Conservation (phyloP, 1,140 invertebrate genomes). For the Geopemphigus sp. region DNA sequence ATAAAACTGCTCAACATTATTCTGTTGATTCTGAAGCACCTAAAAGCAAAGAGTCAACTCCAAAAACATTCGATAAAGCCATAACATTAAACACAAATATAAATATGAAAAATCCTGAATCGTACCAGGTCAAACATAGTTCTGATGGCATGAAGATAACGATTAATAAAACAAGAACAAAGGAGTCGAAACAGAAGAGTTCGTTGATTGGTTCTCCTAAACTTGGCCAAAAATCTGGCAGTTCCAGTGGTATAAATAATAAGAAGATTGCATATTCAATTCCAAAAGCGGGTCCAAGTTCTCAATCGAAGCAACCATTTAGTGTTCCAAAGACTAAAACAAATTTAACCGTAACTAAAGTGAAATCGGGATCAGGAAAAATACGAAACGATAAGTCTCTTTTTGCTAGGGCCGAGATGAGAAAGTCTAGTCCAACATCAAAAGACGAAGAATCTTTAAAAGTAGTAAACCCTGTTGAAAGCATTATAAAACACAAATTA, state of each 20-base stretch:
- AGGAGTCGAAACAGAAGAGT: slow-evolving; percentile 59
- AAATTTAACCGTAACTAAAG: slow-evolving; percentile 52
- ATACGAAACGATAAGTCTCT: slow-evolving; percentile 32
- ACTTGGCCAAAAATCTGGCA: slow-evolving; percentile 74
- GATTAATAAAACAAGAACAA: slow-evolving; percentile 76
- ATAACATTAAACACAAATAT: slow-evolving; percentile 12
- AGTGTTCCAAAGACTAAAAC: slow-evolving; percentile 34
- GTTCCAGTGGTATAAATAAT: slow-evolving; percentile 74
- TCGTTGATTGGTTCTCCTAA: slow-evolving; percentile 52
- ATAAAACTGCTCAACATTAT: slow-evolving; percentile 42
- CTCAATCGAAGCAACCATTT: slow-evolving; percentile 41
- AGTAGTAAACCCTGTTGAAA: slow-evolving; percentile 33
- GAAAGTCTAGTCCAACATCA: slow-evolving; percentile 52
- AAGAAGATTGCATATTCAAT: slow-evolving; percentile 65
- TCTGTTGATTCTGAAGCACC: slow-evolving; percentile 38
- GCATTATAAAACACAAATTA: slow-evolving; percentile 61
- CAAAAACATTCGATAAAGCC: slow-evolving; percentile 33
- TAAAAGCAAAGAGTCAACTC: slow-evolving; percentile 17
- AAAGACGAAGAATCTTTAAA: slow-evolving; percentile 65
- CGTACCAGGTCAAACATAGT: slow-evolving; percentile 83
- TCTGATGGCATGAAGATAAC: slow-evolving; percentile 85
- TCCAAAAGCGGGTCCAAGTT: slow-evolving; percentile 15
- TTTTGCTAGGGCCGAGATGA: slow-evolving; percentile 40
- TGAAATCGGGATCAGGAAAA: slow-evolving; percentile 50
- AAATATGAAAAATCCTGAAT: slow-evolving; percentile 65